Percentiles rank a stretch among this genome's conserved stretches.
phyloP scores from a whole-genome alignment of 2,113 vertebrate species.

The Natator depressus region DNA sequence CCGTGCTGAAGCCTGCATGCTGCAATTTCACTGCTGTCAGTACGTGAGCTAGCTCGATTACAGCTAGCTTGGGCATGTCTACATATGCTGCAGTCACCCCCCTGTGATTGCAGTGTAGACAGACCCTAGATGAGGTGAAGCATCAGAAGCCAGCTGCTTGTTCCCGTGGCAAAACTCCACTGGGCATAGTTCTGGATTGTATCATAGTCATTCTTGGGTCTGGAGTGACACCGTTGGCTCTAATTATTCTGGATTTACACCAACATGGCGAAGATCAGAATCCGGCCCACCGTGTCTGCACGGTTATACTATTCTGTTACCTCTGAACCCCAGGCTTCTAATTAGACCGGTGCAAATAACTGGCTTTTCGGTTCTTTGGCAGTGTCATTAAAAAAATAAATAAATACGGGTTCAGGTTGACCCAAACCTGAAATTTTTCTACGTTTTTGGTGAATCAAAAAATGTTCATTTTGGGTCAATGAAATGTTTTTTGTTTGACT shows the following conservation, averaged over 20 bases:
- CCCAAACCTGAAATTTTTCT: neutral
- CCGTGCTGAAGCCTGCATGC: too few relatives aligned
- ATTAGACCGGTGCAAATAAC: neutral
- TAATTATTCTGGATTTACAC: neutral
- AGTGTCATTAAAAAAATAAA: neutral
- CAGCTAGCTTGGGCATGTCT: neutral
- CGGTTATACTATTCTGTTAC: neutral
- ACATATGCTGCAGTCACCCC: neutral
- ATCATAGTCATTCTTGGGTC: neutral
- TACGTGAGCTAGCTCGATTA: neutral
- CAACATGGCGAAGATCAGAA: accelerated
- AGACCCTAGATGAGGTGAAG: neutral
- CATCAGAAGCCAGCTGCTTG: neutral
- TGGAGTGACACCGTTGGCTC: neutral
- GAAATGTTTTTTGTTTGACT: neutral
- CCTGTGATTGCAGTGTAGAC: too few relatives aligned
- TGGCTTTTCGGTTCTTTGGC: neutral
- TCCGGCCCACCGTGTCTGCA: neutral
- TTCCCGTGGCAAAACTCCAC: neutral
- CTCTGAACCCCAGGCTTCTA: neutral
- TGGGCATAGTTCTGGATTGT: accelerated
- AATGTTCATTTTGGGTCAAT: neutral
- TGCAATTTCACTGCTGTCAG: neutral
- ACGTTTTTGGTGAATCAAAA: neutral
- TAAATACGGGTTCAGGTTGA: neutral